Evolutionary conservation across 1,140 invertebrate species (phyloP), one percentile per base, ranked within the genome.

Genomic region (Hylyphantes graminicola): DNA sequence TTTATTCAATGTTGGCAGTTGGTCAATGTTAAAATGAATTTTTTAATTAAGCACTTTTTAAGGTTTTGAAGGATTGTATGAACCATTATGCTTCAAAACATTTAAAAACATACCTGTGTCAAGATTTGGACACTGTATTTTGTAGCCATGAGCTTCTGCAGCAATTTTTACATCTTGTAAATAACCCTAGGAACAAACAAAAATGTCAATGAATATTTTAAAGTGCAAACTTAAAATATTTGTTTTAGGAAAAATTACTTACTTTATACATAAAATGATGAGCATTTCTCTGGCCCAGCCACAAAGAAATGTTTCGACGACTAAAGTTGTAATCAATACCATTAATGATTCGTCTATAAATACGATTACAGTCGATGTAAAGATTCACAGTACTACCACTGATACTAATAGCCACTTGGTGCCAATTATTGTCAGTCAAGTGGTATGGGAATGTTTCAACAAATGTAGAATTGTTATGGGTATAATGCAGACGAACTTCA

Each of bases 201-300:
- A 53, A 51, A 76, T 63, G 55, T 21, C 17, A 51, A 13, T n/a
- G 21, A 51, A 70, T 0, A 13, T 50, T 55, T n/a, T 15, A 11
- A 19, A 74, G n/a, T 67, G 7, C 17, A 67, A 2, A 8, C 2
- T 10, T 21, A 11, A 48, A 67, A 48, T n/a, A 59, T 59, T 13
- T 7, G n/a, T 55, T 72, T 55, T 9, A 68, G 15, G 48, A 64
- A 35, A 54, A 35, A 2, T 74, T 64, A n/a, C 89, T 91, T 89
- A 96, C 96, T 94, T 96, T 96, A 90, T 96, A 97, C 87, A 94
- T 91, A 89, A 94, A 96, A 91, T 96, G 94, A 88, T 93, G 94
- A 88, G 92, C 92, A 90, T 95, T 95, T 88, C 95, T 93, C 90
- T 97, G 96, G 79, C 96, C 96, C 65, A 97, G 90, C 94, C 94